A percentile compares a stretch with the other conserved stretches of the same genome.
These are phyloP conservation scores for Lytechinus variegatus DNA, from an alignment of 35 echinoderm and acorn worm genomes.

Conservation along the genomic window DNA sequence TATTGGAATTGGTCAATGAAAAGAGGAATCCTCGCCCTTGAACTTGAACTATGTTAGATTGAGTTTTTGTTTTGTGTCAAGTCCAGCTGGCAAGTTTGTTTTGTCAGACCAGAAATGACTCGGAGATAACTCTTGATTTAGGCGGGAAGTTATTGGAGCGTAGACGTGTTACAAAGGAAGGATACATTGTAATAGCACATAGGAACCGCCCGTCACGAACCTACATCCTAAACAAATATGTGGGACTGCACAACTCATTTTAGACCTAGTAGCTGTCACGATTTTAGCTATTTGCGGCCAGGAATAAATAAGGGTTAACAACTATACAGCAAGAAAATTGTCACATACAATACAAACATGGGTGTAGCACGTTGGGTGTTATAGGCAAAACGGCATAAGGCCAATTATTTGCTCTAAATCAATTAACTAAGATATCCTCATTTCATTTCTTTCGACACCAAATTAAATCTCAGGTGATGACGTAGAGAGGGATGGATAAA, in stretches of 20 bases:
- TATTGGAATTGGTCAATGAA: too few relatives aligned
- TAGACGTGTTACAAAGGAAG: neutral
- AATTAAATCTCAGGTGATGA: too few relatives aligned
- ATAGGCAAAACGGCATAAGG: too few relatives aligned
- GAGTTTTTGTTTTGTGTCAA: neutral
- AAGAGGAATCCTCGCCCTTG: too few relatives aligned
- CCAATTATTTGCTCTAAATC: too few relatives aligned
- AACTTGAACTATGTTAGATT: too few relatives aligned
- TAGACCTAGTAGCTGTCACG: neutral
- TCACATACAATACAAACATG: too few relatives aligned
- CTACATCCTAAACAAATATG: slow-evolving; percentile 24
- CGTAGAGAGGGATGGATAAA: too few relatives aligned
- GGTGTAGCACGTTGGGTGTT: too few relatives aligned
- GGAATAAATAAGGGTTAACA: neutral
- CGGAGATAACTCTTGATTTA: slow-evolving; percentile 21
- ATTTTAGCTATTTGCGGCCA: neutral
- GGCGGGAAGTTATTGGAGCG: slow-evolving; percentile 15
- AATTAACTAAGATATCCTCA: too few relatives aligned
- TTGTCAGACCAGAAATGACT: slow-evolving; percentile 30
- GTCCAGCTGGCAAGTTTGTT: neutral
- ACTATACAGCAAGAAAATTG: neutral
- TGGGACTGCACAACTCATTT: slow-evolving; percentile 10
- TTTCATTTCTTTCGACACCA: too few relatives aligned
- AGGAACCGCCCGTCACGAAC: slow-evolving; percentile 40
- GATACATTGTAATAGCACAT: slow-evolving; percentile 21